Conservation (phyloP, 1,140 invertebrate species). For the Bombus vancouverensis region DNA sequence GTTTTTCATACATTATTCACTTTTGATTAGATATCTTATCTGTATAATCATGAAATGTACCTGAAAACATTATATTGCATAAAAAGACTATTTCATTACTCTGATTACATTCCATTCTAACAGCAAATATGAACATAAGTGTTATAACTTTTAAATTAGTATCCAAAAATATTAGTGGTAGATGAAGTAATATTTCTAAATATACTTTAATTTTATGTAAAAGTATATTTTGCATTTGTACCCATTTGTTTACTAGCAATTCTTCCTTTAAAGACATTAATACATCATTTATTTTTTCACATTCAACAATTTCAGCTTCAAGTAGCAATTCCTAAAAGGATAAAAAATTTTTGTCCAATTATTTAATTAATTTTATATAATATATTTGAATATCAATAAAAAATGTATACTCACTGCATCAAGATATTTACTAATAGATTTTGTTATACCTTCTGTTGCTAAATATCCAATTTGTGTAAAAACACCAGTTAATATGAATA, state of each 20-base stretch:
- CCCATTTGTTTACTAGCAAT: slow-evolving; percentile 55
- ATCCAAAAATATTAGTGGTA: slow-evolving; percentile 67
- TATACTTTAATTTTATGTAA: slow-evolving; percentile 54
- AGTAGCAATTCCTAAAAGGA: slow-evolving; percentile 58
- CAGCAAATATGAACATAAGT: slow-evolving; percentile 67
- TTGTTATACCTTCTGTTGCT: slow-evolving; percentile 48
- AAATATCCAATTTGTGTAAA: slow-evolving; percentile 56
- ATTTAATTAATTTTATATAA: slow-evolving; percentile 12
- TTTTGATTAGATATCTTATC: slow-evolving; percentile 9
- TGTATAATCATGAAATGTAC: slow-evolving; percentile 53
- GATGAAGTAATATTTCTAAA: slow-evolving; percentile 68
- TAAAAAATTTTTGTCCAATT: slow-evolving; percentile 23
- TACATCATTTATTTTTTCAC: slow-evolving; percentile 50
- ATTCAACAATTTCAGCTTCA: slow-evolving; percentile 41
- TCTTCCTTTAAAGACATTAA: slow-evolving; percentile 58
- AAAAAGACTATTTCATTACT: slow-evolving; percentile 53
- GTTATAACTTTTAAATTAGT: slow-evolving; percentile 63
- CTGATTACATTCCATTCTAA: slow-evolving; percentile 64
- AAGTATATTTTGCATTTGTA: slow-evolving; percentile 40
- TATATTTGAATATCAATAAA: slow-evolving; percentile 36
- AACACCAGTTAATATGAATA: slow-evolving; percentile 58
- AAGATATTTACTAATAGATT: slow-evolving; percentile 57
- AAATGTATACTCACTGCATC: slow-evolving; percentile 61
- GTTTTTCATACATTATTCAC: not conserved
- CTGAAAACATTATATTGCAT: slow-evolving; percentile 68